phyloP scores from a whole-genome alignment of 2,113 vertebrate genomes.

The Holacanthus passer region DNA sequence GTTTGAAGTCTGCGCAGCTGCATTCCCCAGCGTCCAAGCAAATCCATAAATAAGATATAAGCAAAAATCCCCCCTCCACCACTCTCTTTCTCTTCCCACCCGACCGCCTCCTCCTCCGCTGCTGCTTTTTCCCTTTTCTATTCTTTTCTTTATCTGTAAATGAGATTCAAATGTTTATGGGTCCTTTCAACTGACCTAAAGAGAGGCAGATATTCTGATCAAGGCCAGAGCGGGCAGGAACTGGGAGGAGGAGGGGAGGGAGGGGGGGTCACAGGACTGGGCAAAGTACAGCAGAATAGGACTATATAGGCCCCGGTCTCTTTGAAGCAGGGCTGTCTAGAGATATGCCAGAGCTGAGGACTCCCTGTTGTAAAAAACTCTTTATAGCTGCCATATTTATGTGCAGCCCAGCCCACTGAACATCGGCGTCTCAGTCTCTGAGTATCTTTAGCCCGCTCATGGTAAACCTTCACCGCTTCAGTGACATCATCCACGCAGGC shows the following conservation, averaged over 20 bases:
- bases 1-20: conserved; percentile 92
- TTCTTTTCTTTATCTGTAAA: conserved; percentile 84
- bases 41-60: conserved; percentile 95
- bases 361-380: conserved; percentile 37
- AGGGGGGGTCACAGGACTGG: conserved; percentile 47
- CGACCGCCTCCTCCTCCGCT: conserved; percentile 58
- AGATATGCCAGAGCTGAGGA: conserved; percentile 54
- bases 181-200: conserved; percentile 77
- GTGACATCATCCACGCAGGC: conserved; percentile 46
- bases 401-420: conserved; percentile 14
- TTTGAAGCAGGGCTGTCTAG: conserved; percentile 67
- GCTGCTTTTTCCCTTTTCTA: conserved; percentile 48
- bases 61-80: conserved; percentile 82
- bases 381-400: conserved; percentile 64
- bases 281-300: conserved; percentile 71
- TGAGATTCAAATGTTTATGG: conserved; percentile 84
- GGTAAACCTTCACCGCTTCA: conserved; percentile 1
- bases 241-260: conserved; percentile 18
- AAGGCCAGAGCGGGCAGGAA: conserved; percentile 70
- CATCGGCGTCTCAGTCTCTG: conserved; percentile 5
- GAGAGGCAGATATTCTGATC: conserved; percentile 63
- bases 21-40: conserved; percentile 91
- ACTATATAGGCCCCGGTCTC: conserved; percentile 52
- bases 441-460: conserved; percentile 34
- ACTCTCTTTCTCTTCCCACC: conserved; percentile 75